Evolutionary conservation across 2,888 invertebrate genomes (phyloP), one percentile per base, ranked within the genome.

Genomic region (Drosophila bunnanda): DNA sequence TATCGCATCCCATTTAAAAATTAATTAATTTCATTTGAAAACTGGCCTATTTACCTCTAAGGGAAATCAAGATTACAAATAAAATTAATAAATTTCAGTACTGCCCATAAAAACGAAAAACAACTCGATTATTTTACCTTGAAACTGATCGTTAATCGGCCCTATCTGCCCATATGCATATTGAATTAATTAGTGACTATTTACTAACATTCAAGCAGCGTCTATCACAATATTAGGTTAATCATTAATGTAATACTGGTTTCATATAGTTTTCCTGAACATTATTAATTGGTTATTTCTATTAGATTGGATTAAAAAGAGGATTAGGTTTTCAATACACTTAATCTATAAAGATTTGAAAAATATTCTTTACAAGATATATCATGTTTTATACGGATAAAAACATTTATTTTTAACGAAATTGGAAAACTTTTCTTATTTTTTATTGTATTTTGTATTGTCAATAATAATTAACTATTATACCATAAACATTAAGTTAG

Each of bases 161-260:
- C 34, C 52, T 46, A 52, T 44, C 60, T 54, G 28, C 34, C 25
- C 32, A 44, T 71, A 69, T 70, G 53, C 39, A 70, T 71, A 68
- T 34, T 56, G 20, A 69, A 72, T 54, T 61, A 48, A 41, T 54
- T 68, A 46, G 55, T 22, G 13, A 34, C 20, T 25, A 34, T 20
- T 50, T 50, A 20, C 32, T 34, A 34, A 43, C 15, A 34, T 20
- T 20, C 17, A 12, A 13, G 50, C 48, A 28, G 25, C 9, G 15
- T 1, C 32, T 12, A 13, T 25, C 48, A 28, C 13, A n/a, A 25
- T 32, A 57, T 17, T 48, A 57, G 57, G 50, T 20, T 50, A 4
- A 34, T 0, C 4, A 10, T 20, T 50, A 12, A 28, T 6, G 1
- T 6, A n/a, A 28, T n/a, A 15, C 2, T 32, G 4, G 0, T 12